Conservation (phyloP, 1,140 invertebrate genomes). For the Zaprionus africanus region DNA sequence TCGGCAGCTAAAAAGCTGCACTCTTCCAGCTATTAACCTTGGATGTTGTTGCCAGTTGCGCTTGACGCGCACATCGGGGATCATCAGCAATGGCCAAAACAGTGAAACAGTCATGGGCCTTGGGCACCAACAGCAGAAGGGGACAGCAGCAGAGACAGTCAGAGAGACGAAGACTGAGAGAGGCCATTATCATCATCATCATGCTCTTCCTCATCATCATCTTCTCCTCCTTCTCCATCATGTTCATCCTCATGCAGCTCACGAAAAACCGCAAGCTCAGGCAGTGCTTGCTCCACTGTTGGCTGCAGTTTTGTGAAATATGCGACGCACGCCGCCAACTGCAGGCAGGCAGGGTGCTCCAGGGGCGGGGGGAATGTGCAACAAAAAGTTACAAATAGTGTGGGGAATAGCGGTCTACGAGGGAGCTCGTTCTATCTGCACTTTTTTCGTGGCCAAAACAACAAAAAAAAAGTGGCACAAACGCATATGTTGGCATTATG, state of each 20-base stretch:
- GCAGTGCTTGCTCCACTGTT: constrained; percentile 23
- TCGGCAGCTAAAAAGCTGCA: constrained; percentile 41
- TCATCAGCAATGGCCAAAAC: constrained; percentile 42
- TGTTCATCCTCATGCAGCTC: constrained; percentile 55
- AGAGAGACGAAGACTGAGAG: not conserved
- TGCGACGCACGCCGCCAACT: constrained; percentile 69
- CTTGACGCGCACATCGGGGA: constrained; percentile 45
- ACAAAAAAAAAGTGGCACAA: constrained; percentile 24
- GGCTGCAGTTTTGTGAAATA: constrained; percentile 64
- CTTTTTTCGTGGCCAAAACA: constrained; percentile 28
- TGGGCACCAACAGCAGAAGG: not conserved
- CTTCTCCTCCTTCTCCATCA: constrained; percentile 22
- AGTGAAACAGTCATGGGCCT: constrained; percentile 3
- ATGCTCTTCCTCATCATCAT: constrained; percentile 15
- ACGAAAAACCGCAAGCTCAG: constrained; percentile 65
- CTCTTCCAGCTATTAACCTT: constrained; percentile 78
- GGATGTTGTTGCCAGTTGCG: constrained; percentile 52
- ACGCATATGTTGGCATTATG: constrained; percentile 38
- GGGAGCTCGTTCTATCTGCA: not conserved
- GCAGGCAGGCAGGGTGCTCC: constrained; percentile 2
- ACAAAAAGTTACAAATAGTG: constrained; percentile 67
- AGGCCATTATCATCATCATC: not conserved
- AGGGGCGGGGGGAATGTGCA: constrained; percentile 4
- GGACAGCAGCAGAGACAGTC: not conserved
- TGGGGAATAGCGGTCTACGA: constrained; percentile 13